Base-by-base conservation (phyloP, 2,797 vertebrate genomes). In the Ptychadena robeensis region DNA sequence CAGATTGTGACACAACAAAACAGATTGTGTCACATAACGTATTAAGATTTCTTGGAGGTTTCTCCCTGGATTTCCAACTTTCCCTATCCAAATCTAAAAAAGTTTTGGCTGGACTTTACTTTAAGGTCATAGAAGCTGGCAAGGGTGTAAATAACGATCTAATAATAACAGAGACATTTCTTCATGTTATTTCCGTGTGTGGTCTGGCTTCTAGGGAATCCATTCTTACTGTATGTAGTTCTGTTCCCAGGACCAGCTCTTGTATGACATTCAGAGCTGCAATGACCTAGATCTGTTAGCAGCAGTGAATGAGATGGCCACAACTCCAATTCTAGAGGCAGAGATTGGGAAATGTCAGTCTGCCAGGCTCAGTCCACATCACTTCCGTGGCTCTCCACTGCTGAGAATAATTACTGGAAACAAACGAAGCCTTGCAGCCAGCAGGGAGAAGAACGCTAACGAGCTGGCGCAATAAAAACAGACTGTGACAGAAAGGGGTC, bases 251-350 rank as follows among this genome's bases (percentile, higher is more conserved):
- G 44, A 4, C 44, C 44, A 1, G 5, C 44, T 53, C 4, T 18
- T 53, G 44, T 22, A 18, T 53, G 44, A 53, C 44, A 53, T 53
- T 53, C 18, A 0, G 30, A 5, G 71, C n/a, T 82, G 73, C 64
- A 85, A 83, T 73, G 86, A 83, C 87, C 87, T 70, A 66, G 22
- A 80, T 87, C 18, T 73, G 87, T 83, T 71, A 73, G 77, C 0
- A n/a, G 57, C 28, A 87, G 53, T 72, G 80, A 3, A 35, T 18
- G 15, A 86, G 12, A 8, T 0, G 0, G 0, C 81, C 40, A 44
- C 14, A 4, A 15, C 40, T 79, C 27, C 38, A 64, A 82, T 69
- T 44, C 32, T 37, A 71, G 57, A 79, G 15, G 72, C 28, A 0
- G 30, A 81, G 86, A 59, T 75, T 67, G 71, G 78, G 82, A 85